Evolutionary conservation across 2,888 invertebrate species (phyloP), one percentile per base, ranked within the genome.

Genomic region (Troides aeacus): DNA sequence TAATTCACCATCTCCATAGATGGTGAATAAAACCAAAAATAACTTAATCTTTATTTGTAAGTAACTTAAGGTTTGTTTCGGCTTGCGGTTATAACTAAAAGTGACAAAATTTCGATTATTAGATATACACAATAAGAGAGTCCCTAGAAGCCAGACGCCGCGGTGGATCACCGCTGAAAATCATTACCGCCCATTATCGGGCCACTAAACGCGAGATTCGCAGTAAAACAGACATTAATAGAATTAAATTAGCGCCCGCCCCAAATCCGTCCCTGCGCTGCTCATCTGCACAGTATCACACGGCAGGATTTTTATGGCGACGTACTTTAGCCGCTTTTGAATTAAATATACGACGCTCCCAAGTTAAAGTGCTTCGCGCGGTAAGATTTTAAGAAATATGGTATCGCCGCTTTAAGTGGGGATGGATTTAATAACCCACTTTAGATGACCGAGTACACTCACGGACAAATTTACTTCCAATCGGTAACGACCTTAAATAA

Each of bases 241-340:
- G 83, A 88, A 90, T 90, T 85, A 87, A 87, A 88, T 88, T 89
- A 88, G 83, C 74, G 77, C 80, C 80, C 69, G 78, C 58, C 46
- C 74, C 77, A 79, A 91, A 84, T 90, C 82, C 90, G 83, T 77
- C 87, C 88, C 90, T 89, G 89, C 81, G 74, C 74, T 84, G 79
- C 90, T 90, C 92, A 90, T 92, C 92, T 92, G 92, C 88, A 87
- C 91, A 91, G 89, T 87, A 89, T 92, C 92, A 88, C 84, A 80
- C 81, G 75, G 79, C 83, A 79, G 90, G 91, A 90, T 90, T 92
- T 92, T 92, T 92, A 92, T 92, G 88, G 89, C 83, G 84, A 88
- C 88, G 88, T 89, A 86, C 89, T 89, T 90, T 87, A 86, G 87
- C 78, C 78, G 83, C 76, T 83, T 78, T 80, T 91, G 92, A 92